Conservation (phyloP, 2,797 vertebrate species). For the Lindbergichthys nudifrons region DNA sequence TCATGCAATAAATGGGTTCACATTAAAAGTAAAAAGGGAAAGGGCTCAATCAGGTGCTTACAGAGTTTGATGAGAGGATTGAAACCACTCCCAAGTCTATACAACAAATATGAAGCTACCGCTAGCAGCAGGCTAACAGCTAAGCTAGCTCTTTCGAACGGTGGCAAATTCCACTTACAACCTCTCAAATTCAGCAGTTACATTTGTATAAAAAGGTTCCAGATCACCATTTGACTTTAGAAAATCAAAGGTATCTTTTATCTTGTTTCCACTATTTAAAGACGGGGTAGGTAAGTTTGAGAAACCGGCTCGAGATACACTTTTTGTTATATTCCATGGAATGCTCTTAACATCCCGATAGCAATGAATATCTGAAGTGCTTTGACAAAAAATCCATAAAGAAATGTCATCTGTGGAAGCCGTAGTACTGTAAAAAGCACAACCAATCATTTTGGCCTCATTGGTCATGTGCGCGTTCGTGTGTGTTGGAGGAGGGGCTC, state of each 20-base stretch:
- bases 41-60: background rate
- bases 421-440: too few relatives aligned
- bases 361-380: too few relatives aligned
- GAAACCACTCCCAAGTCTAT: background rate
- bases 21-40: background rate
- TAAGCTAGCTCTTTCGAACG: background rate
- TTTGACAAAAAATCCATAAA: too few relatives aligned
- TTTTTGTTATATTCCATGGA: too few relatives aligned
- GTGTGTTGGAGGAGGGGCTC: too few relatives aligned
- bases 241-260: background rate
- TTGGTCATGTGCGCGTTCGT: too few relatives aligned
- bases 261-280: too few relatives aligned
- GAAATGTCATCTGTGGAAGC: too few relatives aligned
- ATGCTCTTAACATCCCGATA: too few relatives aligned
- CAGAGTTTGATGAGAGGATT: background rate
- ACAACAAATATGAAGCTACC: constrained; percentile 3
- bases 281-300: too few relatives aligned
- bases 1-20: background rate
- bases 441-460: too few relatives aligned
- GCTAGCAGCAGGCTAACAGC: background rate
- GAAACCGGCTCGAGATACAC: too few relatives aligned
- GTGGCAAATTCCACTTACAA: background rate
- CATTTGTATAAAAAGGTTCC: background rate
- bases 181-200: background rate
- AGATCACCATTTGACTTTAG: background rate